Evolutionary conservation across 2,797 vertebrate genomes (phyloP).

Genomic region (Sardinella longiceps): DNA sequence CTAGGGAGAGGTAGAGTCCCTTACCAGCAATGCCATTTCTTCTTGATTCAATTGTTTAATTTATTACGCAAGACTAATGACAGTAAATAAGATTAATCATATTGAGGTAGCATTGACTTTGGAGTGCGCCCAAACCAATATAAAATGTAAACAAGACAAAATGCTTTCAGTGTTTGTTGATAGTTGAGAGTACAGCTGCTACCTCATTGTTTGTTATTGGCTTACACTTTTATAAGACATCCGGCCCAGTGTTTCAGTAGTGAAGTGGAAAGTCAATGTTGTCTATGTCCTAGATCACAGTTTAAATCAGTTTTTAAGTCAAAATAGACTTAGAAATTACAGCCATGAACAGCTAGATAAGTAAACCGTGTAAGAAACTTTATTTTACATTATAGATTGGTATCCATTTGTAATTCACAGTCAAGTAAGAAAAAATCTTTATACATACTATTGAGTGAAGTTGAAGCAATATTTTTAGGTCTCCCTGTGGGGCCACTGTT

Average conservation of each 20-base stretch:
- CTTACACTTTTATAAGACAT: neutral
- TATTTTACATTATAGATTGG: neutral
- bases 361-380: neutral
- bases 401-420: neutral
- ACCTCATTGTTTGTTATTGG: neutral
- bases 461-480: neutral
- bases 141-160: constrained; percentile 7
- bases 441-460: neutral
- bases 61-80: neutral
- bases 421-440: neutral
- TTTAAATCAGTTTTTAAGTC: too few species aligned
- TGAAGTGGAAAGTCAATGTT: neutral
- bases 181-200: neutral
- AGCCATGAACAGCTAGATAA: neutral
- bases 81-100: neutral
- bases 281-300: neutral
- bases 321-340: neutral
- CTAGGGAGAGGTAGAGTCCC: neutral
- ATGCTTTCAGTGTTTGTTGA: neutral
- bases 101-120: neutral
- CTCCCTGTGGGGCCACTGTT: neutral
- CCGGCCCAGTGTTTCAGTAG: neutral
- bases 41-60: neutral
- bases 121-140: neutral
- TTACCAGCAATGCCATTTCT: neutral